Evolutionary conservation across 2,888 invertebrate species (phyloP).

Genomic region (Steromphala cineraria): DNA sequence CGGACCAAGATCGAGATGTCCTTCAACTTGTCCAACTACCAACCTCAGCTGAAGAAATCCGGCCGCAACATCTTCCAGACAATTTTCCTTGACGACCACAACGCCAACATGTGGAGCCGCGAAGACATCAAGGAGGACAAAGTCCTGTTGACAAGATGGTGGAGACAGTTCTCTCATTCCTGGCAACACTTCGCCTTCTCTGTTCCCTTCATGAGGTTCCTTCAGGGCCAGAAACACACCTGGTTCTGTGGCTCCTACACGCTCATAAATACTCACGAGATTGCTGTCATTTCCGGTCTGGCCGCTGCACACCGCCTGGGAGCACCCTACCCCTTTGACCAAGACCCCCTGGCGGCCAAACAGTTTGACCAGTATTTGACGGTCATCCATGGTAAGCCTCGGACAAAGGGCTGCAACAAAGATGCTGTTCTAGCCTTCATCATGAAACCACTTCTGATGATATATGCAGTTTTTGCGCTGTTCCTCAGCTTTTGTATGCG

Average conservation of each 20-base stretch:
- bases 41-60: slow-evolving; percentile 55
- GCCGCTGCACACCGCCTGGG: slow-evolving; percentile 61
- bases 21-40: slow-evolving; percentile 64
- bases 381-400: slow-evolving; percentile 56
- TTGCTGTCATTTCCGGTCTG: slow-evolving; percentile 62
- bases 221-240: slow-evolving; percentile 57
- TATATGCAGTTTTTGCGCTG: slow-evolving; percentile 48
- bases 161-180: slow-evolving; percentile 65
- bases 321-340: slow-evolving; percentile 59
- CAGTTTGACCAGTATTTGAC: slow-evolving; percentile 64
- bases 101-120: slow-evolving; percentile 52
- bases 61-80: slow-evolving; percentile 61
- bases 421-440: slow-evolving; percentile 43
- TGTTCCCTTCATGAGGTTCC: slow-evolving; percentile 59
- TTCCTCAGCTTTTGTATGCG: slow-evolving; percentile 4
- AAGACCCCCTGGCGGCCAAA: slow-evolving; percentile 56
- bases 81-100: slow-evolving; percentile 58
- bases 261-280: slow-evolving; percentile 64
- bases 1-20: slow-evolving; percentile 65
- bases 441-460: slow-evolving; percentile 48
- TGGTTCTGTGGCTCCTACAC: slow-evolving; percentile 65
- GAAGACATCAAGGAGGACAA: slow-evolving; percentile 53
- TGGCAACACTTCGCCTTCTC: slow-evolving; percentile 66
- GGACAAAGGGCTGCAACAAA: slow-evolving; percentile 46
- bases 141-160: slow-evolving; percentile 55